These are phyloP conservation scores for Ashinkailepas kermadecensis DNA, from an alignment of 2,888 invertebrate species.

Conservation along the genomic window DNA sequence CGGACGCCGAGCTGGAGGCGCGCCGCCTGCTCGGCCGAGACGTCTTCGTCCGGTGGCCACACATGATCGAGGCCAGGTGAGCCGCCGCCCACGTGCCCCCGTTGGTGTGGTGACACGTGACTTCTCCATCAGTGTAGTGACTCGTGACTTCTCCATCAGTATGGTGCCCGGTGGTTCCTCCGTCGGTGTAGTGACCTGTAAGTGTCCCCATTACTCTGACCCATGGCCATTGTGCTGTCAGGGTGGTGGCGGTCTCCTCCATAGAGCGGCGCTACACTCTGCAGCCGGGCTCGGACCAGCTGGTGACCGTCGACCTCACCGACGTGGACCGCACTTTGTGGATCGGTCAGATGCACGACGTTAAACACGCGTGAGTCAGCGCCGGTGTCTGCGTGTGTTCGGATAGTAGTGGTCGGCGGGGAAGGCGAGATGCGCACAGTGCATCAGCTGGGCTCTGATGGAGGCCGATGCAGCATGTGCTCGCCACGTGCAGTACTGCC, in stretches of 20 bases:
- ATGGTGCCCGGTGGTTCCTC: too few relatives aligned
- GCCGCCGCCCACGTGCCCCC: slow-evolving; percentile 36
- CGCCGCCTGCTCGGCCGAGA: slow-evolving; percentile 59
- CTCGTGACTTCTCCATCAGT: too few relatives aligned
- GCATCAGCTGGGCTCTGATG: too few relatives aligned
- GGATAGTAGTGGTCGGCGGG: too few relatives aligned
- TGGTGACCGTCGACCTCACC: not conserved
- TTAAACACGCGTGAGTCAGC: not conserved
- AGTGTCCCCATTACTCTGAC: too few relatives aligned
- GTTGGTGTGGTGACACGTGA: too few relatives aligned
- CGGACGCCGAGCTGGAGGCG: slow-evolving; percentile 41
- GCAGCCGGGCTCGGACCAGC: not conserved
- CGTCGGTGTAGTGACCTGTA: too few relatives aligned
- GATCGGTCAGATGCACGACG: slow-evolving; percentile 19
- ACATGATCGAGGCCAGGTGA: slow-evolving; percentile 70
- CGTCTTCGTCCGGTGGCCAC: slow-evolving; percentile 86
- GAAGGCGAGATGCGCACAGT: too few relatives aligned
- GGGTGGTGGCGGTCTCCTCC: not conserved
- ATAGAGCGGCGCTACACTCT: slow-evolving; percentile 19
- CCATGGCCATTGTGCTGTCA: not conserved
- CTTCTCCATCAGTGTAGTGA: too few relatives aligned
- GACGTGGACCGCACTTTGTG: not conserved
- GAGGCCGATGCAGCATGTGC: too few relatives aligned
- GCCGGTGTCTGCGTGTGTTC: too few relatives aligned
- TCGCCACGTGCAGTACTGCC: too few relatives aligned